A percentile compares a stretch with the other conserved stretches of the same genome.
Evolutionary conservation across 64 coral and sea anemone genomes (phyloP).

Genomic region (Catalaphyllia jardinei): DNA sequence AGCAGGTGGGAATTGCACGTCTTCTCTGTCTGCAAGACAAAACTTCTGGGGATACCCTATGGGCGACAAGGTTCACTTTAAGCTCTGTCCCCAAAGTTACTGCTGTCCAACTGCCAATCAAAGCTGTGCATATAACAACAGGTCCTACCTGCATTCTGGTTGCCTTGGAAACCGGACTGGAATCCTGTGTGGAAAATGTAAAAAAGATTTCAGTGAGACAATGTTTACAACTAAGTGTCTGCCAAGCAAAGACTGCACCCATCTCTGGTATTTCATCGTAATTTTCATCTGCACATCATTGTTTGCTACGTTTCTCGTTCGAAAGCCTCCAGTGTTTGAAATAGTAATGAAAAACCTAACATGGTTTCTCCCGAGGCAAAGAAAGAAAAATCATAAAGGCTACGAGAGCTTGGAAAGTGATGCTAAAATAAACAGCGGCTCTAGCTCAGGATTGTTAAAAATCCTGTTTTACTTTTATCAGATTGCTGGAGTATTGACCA

Average conservation of each 20-base stretch:
- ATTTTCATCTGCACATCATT: background rate
- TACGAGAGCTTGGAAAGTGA: background rate
- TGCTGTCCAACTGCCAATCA: constrained; percentile 36
- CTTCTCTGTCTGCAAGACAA: constrained; percentile 15
- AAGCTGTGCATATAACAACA: background rate
- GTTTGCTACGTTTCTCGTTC: constrained; percentile 12
- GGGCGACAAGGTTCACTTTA: background rate
- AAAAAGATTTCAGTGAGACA: constrained; percentile 13
- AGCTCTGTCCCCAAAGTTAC: constrained; percentile 33
- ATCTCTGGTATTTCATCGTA: constrained; percentile 7
- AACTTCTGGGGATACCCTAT: constrained; percentile 45
- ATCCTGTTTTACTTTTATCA: constrained; percentile 72
- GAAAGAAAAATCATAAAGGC: background rate
- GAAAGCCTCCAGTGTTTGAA: constrained; percentile 36
- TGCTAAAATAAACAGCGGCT: background rate
- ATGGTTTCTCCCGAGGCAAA: constrained; percentile 6
- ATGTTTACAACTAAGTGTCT: constrained; percentile 6
- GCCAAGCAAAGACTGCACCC: background rate
- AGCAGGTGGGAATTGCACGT: constrained; percentile 12
- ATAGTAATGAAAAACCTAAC: background rate
- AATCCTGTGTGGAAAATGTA: constrained; percentile 39
- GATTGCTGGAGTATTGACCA: constrained; percentile 21
- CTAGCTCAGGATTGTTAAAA: constrained; percentile 21
- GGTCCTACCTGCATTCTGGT: constrained; percentile 16
- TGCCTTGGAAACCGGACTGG: constrained; percentile 55